These are phyloP conservation scores for Pseudotriccus pelzelni DNA, from an alignment of 2,797 vertebrate genomes.

Conservation along the genomic window DNA sequence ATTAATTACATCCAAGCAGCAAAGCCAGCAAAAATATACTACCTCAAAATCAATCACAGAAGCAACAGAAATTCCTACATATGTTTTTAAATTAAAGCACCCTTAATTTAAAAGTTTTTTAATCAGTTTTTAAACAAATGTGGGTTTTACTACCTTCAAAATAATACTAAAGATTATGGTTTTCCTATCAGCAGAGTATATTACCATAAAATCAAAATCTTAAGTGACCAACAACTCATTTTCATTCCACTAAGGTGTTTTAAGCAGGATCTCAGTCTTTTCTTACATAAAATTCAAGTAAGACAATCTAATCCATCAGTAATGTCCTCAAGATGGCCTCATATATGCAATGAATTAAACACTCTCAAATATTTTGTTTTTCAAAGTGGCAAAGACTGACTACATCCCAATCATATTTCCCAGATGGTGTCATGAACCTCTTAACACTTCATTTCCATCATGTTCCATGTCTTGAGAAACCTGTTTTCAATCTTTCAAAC, in stretches of 20 bases:
- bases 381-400: constrained; percentile 44
- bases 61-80: not conserved
- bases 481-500: constrained; percentile 62
- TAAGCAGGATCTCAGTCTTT: not conserved
- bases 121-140: not conserved
- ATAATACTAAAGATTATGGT: not conserved
- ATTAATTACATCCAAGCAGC: not conserved
- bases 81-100: not conserved
- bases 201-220: not conserved
- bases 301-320: constrained; percentile 16
- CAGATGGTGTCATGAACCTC: constrained; percentile 56
- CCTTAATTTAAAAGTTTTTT: not conserved
- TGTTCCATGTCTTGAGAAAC: constrained; percentile 54
- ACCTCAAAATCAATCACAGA: not conserved
- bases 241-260: not conserved
- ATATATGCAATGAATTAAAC: constrained; percentile 43
- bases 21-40: not conserved
- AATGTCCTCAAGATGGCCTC: constrained; percentile 54
- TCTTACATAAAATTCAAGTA: not conserved
- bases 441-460: constrained; percentile 64
- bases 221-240: not conserved
- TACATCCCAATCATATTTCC: constrained; percentile 61
- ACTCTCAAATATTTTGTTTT: constrained; percentile 40
- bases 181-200: not conserved
- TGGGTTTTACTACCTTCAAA: not conserved